These are phyloP conservation scores for Mirounga angustirostris DNA, from an alignment of 2,113 vertebrate genomes.

Conservation along the genomic window DNA sequence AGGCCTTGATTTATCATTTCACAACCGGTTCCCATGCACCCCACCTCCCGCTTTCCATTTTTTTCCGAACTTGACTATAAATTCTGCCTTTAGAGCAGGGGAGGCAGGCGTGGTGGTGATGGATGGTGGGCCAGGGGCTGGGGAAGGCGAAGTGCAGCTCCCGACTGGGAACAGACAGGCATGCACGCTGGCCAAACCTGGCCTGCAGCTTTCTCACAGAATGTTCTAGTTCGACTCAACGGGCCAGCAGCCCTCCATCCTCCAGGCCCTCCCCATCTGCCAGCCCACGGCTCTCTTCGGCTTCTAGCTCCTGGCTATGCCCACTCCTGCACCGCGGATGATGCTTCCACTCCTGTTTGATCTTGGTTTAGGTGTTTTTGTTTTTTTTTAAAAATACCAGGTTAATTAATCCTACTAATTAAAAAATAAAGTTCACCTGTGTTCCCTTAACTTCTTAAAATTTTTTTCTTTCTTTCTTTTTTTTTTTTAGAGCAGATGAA, in stretches of 20 bases:
- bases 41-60: neutral
- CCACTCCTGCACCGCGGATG: neutral
- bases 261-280: neutral
- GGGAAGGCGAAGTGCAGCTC: neutral
- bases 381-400: neutral
- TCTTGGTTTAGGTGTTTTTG: neutral
- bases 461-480: no score
- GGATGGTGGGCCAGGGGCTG: constrained; percentile 2
- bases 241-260: neutral
- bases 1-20: constrained; percentile 11
- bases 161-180: neutral
- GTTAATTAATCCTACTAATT: neutral
- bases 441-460: neutral
- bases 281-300: neutral
- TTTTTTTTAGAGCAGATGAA: neutral
- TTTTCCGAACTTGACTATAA: constrained; percentile 57
- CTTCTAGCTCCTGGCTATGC: rapidly evolving
- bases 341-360: neutral
- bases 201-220: neutral
- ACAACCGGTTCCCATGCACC: neutral
- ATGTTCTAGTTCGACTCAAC: neutral
- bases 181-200: neutral
- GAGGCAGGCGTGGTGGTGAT: constrained; percentile 13
- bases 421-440: neutral
- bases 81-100: constrained; percentile 45